A percentile compares a stretch with the other conserved stretches of the same genome.
Evolutionary conservation across 2,113 vertebrate genomes (phyloP).

Genomic region (Dendrocopos noguchii): DNA sequence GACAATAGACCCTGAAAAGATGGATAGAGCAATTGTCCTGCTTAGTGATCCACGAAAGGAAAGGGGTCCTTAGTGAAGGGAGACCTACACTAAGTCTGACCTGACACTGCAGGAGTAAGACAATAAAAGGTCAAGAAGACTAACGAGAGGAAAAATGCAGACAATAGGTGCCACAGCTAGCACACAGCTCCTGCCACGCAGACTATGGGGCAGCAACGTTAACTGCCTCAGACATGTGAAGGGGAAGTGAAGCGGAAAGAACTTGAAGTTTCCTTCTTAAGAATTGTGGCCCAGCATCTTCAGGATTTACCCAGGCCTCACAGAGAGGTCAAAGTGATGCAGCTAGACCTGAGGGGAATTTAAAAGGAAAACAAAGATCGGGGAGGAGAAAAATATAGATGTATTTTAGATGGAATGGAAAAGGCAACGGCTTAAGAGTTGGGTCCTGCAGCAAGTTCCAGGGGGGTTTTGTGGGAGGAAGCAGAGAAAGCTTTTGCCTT

Average conservation of each 20-base stretch:
- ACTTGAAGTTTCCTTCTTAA: constrained; percentile 79
- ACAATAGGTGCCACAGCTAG: constrained; percentile 79
- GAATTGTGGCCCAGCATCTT: constrained; percentile 71
- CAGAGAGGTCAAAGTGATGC: constrained; percentile 71
- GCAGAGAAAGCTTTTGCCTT: neutral
- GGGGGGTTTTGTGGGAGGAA: neutral
- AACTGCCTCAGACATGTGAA: constrained; percentile 80
- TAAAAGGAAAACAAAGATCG: constrained; percentile 19
- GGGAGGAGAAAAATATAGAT: constrained; percentile 2
- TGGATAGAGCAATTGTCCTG: constrained; percentile 90
- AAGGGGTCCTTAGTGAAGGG: constrained; percentile 79
- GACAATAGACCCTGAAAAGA: constrained; percentile 87
- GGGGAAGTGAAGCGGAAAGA: constrained; percentile 79
- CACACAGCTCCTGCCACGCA: constrained; percentile 71
- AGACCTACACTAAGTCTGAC: constrained; percentile 80
- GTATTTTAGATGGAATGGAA: neutral
- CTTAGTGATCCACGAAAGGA: constrained; percentile 89
- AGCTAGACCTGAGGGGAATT: constrained; percentile 44
- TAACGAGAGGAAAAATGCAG: constrained; percentile 81
- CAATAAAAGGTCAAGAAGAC: constrained; percentile 86
- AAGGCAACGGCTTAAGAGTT: neutral
- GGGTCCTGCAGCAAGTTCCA: neutral
- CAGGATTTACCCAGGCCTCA: constrained; percentile 69
- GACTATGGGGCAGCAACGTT: constrained; percentile 72
- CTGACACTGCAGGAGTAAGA: constrained; percentile 75